Conservation (phyloP, 2,888 invertebrate genomes). For the Dryadula phaetusa region DNA sequence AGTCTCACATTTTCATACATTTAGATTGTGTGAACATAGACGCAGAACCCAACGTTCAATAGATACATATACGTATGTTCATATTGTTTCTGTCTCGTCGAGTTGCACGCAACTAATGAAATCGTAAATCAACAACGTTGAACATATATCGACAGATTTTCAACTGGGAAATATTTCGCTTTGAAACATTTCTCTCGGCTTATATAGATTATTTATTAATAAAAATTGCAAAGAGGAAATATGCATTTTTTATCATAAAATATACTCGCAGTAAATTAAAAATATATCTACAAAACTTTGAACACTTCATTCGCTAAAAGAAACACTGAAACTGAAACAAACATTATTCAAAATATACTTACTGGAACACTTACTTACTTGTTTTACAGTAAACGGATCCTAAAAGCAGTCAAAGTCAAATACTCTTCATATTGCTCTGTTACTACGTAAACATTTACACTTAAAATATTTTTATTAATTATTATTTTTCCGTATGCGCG, state of each 20-base stretch:
- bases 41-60: slow-evolving; percentile 26
- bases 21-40: slow-evolving; percentile 9
- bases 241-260: slow-evolving; percentile 16
- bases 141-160: slow-evolving; percentile 71
- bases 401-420: background rate
- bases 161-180: slow-evolving; percentile 65
- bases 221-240: slow-evolving; percentile 45
- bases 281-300: background rate
- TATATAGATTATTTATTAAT: slow-evolving; percentile 69
- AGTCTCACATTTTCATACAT: background rate
- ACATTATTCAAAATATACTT: background rate
- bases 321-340: background rate
- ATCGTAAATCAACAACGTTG: slow-evolving; percentile 76
- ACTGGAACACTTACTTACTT: no score
- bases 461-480: no score
- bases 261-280: slow-evolving; percentile 10
- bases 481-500: no score
- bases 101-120: slow-evolving; percentile 71
- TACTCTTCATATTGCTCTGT: no score
- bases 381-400: background rate
- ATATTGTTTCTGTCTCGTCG: slow-evolving; percentile 62
- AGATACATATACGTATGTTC: slow-evolving; percentile 38
- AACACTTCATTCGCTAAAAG: background rate
- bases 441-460: no score
- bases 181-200: slow-evolving; percentile 63